Conservation (phyloP, 2,797 vertebrate species). For the Cephalopachus bancanus region DNA sequence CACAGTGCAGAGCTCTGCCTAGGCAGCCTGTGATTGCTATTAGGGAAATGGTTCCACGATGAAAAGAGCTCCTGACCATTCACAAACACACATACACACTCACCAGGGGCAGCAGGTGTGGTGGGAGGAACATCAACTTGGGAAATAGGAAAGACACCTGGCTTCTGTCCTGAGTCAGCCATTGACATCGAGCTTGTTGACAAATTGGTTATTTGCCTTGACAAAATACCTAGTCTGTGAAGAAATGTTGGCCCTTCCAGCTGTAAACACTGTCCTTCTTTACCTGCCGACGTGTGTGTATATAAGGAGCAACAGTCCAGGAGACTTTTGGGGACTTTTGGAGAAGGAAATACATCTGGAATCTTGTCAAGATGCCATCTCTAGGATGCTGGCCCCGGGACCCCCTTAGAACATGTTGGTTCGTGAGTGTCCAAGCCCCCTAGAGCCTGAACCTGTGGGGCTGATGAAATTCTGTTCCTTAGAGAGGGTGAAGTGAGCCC, state of each 20-base stretch:
- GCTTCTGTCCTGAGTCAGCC: background rate
- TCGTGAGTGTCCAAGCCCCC: background rate
- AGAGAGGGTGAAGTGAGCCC: background rate
- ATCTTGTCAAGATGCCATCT: background rate
- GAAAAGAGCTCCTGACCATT: background rate
- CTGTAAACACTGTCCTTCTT: background rate
- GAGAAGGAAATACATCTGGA: background rate
- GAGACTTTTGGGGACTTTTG: background rate
- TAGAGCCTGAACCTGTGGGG: background rate
- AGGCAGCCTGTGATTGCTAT: background rate
- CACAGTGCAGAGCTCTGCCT: fast-evolving
- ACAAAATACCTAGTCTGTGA: background rate
- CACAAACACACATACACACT: background rate
- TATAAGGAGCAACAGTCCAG: background rate
- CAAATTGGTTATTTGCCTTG: background rate
- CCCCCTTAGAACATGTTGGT: background rate
- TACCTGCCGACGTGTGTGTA: background rate
- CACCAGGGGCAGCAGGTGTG: background rate
- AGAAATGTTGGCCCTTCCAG: background rate
- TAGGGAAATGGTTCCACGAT: background rate
- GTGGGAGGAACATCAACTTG: background rate
- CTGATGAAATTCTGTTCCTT: background rate
- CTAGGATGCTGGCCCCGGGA: background rate
- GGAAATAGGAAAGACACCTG: background rate
- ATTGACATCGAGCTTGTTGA: too few species aligned